Evolutionary conservation across 1,140 invertebrate genomes (phyloP).

Genomic region (Zeugodacus cucurbitae): DNA sequence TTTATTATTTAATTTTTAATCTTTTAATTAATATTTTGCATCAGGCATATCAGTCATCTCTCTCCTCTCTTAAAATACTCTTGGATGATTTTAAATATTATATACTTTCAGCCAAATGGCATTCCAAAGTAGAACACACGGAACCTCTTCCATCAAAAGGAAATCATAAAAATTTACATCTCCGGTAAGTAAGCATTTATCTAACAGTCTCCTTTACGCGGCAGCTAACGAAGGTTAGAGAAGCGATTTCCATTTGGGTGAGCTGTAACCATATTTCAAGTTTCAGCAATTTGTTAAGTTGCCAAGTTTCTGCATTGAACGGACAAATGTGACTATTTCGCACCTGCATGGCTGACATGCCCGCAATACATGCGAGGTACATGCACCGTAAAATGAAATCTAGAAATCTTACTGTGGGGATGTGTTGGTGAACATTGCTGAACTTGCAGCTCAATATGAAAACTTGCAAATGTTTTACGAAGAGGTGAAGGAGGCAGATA

Average conservation of each 20-base stretch:
- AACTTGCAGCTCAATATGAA: not conserved
- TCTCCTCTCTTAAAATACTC: no score
- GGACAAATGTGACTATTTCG: not conserved
- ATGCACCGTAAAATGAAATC: no score
- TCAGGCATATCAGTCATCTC: no score
- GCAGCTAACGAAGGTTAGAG: not conserved
- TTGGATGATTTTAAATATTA: no score
- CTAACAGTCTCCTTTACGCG: not conserved
- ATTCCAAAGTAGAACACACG: no score
- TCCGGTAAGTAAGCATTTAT: not conserved
- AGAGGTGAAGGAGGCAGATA: not conserved
- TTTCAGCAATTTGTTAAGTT: not conserved
- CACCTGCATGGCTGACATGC: not conserved
- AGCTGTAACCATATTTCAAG: slow-evolving; percentile 27
- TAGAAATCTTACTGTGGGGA: no score
- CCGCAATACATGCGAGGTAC: no score
- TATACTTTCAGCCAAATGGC: no score
- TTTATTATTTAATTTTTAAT: no score
- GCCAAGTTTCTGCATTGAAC: slow-evolving; percentile 1
- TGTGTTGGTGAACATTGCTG: not conserved
- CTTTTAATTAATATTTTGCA: no score
- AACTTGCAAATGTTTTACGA: not conserved
- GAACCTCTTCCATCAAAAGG: no score
- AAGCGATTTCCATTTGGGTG: not conserved
- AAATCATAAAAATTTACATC: no score